These are phyloP conservation scores for Limosa lapponica DNA, from an alignment of 2,797 vertebrate species.

Conservation along the genomic window DNA sequence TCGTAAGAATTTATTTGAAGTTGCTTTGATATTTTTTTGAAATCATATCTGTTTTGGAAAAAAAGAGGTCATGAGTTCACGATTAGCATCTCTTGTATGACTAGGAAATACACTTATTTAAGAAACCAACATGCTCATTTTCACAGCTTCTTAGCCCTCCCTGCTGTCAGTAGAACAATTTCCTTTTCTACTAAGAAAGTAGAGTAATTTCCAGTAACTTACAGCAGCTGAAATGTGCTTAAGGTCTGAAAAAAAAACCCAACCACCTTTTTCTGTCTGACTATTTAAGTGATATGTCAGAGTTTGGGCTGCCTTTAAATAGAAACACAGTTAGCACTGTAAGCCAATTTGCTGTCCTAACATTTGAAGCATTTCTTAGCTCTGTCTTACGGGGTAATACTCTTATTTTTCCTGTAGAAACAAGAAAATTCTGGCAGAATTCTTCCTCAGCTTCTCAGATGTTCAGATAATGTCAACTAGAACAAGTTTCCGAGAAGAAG, in stretches of 20 bases:
- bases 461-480: background rate
- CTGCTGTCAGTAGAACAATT: slow-evolving; percentile 36
- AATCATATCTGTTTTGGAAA: background rate
- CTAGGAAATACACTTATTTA: background rate
- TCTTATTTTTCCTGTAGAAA: slow-evolving; percentile 30
- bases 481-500: background rate
- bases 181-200: slow-evolving; percentile 35
- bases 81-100: background rate
- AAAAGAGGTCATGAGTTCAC: background rate
- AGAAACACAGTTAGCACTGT: background rate
- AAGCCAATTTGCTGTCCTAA: background rate
- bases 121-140: background rate
- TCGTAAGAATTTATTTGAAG: background rate
- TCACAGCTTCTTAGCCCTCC: background rate
- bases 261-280: slow-evolving; percentile 48
- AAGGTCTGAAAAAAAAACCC: background rate
- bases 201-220: slow-evolving; percentile 67
- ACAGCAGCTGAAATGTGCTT: slow-evolving; percentile 32
- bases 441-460: background rate
- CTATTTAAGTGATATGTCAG: slow-evolving; percentile 1
- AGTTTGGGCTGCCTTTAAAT: slow-evolving; percentile 16
- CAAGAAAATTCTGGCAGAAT: slow-evolving; percentile 21
- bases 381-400: background rate
- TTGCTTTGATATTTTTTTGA: background rate
- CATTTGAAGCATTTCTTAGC: background rate